Conservation (phyloP, 2,888 invertebrate species). For the Baccha elongata region DNA sequence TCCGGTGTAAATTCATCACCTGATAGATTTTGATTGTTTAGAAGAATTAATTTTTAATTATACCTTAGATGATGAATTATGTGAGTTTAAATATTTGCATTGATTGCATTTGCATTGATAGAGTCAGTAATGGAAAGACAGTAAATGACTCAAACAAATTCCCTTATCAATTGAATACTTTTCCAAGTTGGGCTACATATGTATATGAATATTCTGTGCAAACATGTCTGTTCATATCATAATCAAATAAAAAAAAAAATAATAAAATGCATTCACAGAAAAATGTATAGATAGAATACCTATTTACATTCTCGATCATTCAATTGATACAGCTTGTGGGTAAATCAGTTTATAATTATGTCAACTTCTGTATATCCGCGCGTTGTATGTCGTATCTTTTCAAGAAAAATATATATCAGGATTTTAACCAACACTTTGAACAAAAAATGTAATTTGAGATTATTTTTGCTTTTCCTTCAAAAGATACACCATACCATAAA, state of each 20-base stretch:
- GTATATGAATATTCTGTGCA: background rate
- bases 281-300: slow-evolving; percentile 12
- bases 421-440: slow-evolving; percentile 30
- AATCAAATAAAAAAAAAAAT: slow-evolving; percentile 60
- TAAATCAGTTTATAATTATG: slow-evolving; percentile 64
- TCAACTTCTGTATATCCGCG: slow-evolving; percentile 32
- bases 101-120: no score
- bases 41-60: slow-evolving; percentile 33
- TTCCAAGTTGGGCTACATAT: slow-evolving; percentile 34
- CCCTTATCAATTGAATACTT: slow-evolving; percentile 51
- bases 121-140: slow-evolving; percentile 29
- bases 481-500: slow-evolving; percentile 8
- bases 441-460: slow-evolving; percentile 57
- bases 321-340: slow-evolving; percentile 61
- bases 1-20: background rate
- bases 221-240: slow-evolving; percentile 23
- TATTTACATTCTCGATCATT: slow-evolving; percentile 1
- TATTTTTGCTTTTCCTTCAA: background rate
- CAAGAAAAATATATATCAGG: background rate
- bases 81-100: background rate
- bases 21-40: background rate
- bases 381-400: slow-evolving; percentile 11
- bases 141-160: slow-evolving; percentile 68
- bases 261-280: slow-evolving; percentile 46
- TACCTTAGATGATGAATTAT: slow-evolving; percentile 10